Conservation (phyloP, 2,797 vertebrate genomes). For the Enteromius paludinosus region DNA sequence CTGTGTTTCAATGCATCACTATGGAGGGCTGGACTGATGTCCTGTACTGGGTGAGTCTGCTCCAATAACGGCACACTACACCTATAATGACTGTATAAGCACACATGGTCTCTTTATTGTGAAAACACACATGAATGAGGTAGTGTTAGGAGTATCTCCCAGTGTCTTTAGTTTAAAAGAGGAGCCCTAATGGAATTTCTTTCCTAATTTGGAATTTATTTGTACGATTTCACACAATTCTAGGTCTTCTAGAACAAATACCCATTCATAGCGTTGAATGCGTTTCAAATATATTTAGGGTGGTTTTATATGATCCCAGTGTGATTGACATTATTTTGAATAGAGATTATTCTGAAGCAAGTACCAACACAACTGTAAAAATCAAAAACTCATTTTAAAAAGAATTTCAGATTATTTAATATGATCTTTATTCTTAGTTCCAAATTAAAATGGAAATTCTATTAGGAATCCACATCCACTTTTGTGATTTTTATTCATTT, state of each 20-base stretch:
- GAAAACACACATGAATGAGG: background rate
- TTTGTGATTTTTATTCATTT: background rate
- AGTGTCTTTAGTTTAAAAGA: background rate
- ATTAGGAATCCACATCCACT: background rate
- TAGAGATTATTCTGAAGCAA: too few relatives aligned
- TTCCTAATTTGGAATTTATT: background rate
- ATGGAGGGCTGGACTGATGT: constrained; percentile 99
- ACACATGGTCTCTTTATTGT: background rate
- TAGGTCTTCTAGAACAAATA: background rate
- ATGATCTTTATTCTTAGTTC: background rate
- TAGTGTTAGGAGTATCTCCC: background rate
- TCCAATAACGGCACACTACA: constrained; percentile 29
- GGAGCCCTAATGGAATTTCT: background rate
- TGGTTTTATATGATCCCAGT: background rate
- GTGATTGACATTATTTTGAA: background rate
- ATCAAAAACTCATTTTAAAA: background rate
- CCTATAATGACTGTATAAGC: background rate
- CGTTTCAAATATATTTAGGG: background rate
- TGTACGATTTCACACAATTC: background rate
- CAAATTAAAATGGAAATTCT: background rate
- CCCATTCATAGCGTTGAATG: background rate
- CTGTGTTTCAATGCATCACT: constrained; percentile 99
- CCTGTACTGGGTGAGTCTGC: constrained; percentile 92
- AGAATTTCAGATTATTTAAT: background rate
- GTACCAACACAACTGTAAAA: background rate